phyloP scores from a whole-genome alignment of 2,888 invertebrate genomes.

The Barypeithes pellucidus region DNA sequence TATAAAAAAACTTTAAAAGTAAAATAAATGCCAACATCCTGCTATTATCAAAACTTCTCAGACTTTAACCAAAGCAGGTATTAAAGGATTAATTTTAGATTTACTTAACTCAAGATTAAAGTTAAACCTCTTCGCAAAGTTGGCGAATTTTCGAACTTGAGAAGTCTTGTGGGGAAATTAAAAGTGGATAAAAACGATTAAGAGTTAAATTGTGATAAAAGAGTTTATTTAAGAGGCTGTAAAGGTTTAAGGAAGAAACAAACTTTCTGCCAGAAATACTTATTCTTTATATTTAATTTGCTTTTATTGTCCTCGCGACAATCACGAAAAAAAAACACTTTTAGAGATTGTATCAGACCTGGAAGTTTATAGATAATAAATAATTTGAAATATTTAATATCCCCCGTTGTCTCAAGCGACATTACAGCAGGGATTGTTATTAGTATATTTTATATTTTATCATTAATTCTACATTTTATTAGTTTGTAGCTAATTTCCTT shows the following conservation, averaged over 20 bases:
- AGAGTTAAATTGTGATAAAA: slow-evolving; percentile 38
- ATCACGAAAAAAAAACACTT: too few species aligned
- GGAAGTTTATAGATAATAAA: too few species aligned
- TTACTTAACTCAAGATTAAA: slow-evolving; percentile 51
- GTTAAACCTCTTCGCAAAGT: slow-evolving; percentile 39
- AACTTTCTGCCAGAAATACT: slow-evolving; percentile 1
- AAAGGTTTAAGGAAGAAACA: slow-evolving; percentile 5
- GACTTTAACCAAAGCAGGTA: slow-evolving; percentile 44
- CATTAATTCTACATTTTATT: too few species aligned
- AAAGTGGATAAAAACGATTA: slow-evolving; percentile 49
- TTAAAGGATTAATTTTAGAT: slow-evolving; percentile 54
- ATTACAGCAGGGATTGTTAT: too few species aligned
- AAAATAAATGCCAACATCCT: slow-evolving; percentile 30
- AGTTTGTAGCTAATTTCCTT: too few species aligned
- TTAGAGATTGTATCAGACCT: too few species aligned
- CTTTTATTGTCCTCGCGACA: too few species aligned
- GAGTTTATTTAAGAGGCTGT: slow-evolving; percentile 29
- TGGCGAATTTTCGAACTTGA: slow-evolving; percentile 44
- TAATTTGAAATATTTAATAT: too few species aligned
- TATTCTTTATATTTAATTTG: background rate
- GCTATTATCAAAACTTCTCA: slow-evolving; percentile 42
- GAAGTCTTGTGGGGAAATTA: slow-evolving; percentile 52
- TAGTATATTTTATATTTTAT: too few species aligned
- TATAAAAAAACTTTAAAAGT: slow-evolving; percentile 2
- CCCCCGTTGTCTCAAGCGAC: too few species aligned